Conservation (phyloP, 2,888 invertebrate genomes). For the Sminthurides aquaticus region DNA sequence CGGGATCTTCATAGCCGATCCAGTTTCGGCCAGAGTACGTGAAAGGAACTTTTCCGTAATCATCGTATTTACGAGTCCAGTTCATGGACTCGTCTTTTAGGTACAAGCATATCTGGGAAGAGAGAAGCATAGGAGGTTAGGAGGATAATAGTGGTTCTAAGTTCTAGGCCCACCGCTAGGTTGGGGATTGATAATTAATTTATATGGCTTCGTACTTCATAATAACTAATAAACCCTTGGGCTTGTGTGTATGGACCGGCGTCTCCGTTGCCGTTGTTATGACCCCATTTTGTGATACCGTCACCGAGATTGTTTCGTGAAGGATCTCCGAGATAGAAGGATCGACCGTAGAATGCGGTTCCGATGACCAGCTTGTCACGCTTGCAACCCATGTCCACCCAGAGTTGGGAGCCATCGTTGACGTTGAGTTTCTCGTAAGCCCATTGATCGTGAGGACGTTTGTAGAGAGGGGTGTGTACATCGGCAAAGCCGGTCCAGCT, state of each 20-base stretch:
- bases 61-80: constrained; percentile 81
- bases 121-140: too few relatives aligned
- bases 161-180: not conserved
- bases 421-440: constrained; percentile 84
- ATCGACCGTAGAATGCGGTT: constrained; percentile 80
- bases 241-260: constrained; percentile 81
- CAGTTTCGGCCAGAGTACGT: constrained; percentile 69
- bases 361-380: constrained; percentile 80
- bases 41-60: constrained; percentile 72
- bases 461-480: constrained; percentile 77
- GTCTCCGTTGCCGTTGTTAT: constrained; percentile 66
- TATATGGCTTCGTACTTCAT: constrained; percentile 56
- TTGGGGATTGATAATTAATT: not conserved
- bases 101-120: constrained; percentile 64
- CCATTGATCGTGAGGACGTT: constrained; percentile 77
- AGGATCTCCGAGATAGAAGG: constrained; percentile 70
- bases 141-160: not conserved
- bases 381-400: constrained; percentile 84
- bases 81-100: constrained; percentile 54
- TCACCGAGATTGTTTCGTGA: constrained; percentile 73
- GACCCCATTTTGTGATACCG: constrained; percentile 72
- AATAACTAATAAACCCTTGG: constrained; percentile 77
- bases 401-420: constrained; percentile 75
- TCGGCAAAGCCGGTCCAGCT: constrained; percentile 63
- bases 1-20: constrained; percentile 80